Evolutionary conservation across 1,140 invertebrate genomes (phyloP), one percentile per base, ranked within the genome.

Genomic region (Drosophila nebulosa): DNA sequence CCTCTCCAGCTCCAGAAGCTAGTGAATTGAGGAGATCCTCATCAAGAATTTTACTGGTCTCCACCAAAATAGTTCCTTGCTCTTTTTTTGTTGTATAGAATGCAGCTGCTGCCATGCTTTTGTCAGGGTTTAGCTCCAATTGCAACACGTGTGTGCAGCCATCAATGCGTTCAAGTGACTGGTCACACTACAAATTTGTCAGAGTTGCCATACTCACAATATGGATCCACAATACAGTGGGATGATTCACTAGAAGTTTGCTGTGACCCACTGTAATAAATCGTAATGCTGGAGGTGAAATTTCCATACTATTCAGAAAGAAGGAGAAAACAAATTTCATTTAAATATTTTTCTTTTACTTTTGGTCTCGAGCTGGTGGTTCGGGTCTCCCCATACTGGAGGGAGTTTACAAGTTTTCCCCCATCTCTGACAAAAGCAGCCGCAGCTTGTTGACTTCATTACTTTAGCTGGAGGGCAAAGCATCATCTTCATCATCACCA

Each of bases 381-480:
- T n/a, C n/a, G n/a, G n/a, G n/a, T n/a, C n/a, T n/a, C n/a, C n/a
- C n/a, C n/a, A n/a, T 14, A 26, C 30, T 4, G 14, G 65, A 52
- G 35, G 14, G 61, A 53, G 52, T 36, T 30, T 7, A 52, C 26
- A 6, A 67, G 56, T 30, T 60, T n/a, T 36, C 57, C 30, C 56
- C 27, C 1, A 24, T 64, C 53, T 69, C 39, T 69, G 52, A 46
- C 50, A 57, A 69, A 68, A 60, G 64, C 65, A 66, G 74, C 70
- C 79, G 84, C 83, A 88, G 69, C 79, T 76, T 69, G 79, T 88
- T 88, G 83, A 88, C 84, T 88, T 89, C 84, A 88, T 88, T 88
- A 88, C 83, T 70, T 80, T 64, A 66, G 77, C 74, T 60, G 69
- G 35, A 57, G 24, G 39, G 32, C 55, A 61, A 61, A 52, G 59